Percentiles rank a stretch among this genome's conserved stretches.
Conservation (phyloP, 2,113 vertebrate genomes). For the Leucosticte australis region DNA sequence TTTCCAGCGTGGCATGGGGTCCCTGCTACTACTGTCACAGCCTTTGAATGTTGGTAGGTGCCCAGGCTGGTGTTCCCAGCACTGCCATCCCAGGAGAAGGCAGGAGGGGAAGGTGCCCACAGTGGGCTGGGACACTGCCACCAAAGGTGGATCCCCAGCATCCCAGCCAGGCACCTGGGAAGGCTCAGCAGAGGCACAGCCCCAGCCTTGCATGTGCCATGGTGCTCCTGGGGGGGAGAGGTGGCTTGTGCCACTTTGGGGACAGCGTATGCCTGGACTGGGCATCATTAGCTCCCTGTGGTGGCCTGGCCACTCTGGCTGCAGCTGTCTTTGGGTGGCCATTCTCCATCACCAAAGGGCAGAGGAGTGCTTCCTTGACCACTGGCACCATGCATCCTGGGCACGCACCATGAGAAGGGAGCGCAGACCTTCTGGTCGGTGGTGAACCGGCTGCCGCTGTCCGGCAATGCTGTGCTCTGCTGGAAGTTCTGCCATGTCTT, state of each 20-base stretch:
- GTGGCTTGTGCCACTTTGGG: background rate
- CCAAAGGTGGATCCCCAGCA: background rate
- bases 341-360: background rate
- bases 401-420: constrained; percentile 96
- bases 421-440: constrained; percentile 96
- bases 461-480: constrained; percentile 95
- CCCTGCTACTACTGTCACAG: background rate
- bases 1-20: rapidly evolving
- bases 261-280: background rate
- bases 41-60: background rate
- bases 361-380: constrained; percentile 78
- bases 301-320: background rate
- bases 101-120: rapidly evolving
- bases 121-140: background rate
- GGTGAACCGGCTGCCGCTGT: constrained; percentile 92
- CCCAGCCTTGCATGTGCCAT: rapidly evolving
- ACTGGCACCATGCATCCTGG: constrained; percentile 90
- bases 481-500: constrained; percentile 99
- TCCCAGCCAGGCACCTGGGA: background rate
- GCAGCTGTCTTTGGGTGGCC: rapidly evolving
- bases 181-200: rapidly evolving
- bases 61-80: background rate
- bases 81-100: background rate
- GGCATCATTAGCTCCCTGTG: background rate
- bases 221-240: background rate